phyloP scores from a whole-genome alignment of 1,140 invertebrate species.

The Bicyclus anynana region DNA sequence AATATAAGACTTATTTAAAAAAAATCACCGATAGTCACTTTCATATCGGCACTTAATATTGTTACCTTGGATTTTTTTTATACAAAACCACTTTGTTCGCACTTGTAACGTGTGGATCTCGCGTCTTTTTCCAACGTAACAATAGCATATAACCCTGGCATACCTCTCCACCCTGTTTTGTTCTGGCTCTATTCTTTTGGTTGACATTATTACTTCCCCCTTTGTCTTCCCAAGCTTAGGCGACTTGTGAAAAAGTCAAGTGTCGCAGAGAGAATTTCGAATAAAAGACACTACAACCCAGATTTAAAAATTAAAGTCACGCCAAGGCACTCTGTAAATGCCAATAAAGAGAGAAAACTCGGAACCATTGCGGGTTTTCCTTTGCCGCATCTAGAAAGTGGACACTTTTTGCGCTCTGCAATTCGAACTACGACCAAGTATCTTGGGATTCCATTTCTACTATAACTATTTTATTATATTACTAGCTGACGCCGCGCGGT shows the following conservation, averaged over 20 bases:
- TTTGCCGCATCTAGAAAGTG: slow-evolving; percentile 32
- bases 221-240: slow-evolving; percentile 44
- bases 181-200: slow-evolving; percentile 54
- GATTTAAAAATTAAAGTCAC: slow-evolving; percentile 30
- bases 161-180: slow-evolving; percentile 56
- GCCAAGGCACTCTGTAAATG: slow-evolving; percentile 12
- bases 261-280: slow-evolving; percentile 27
- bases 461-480: too few species aligned
- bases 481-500: too few species aligned
- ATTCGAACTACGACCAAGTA: too few species aligned
- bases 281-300: slow-evolving; percentile 28
- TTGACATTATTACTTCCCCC: slow-evolving; percentile 56
- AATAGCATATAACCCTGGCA: slow-evolving; percentile 47
- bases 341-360: slow-evolving; percentile 39
- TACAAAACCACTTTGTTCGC: neutral
- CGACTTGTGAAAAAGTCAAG: slow-evolving; percentile 39
- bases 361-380: slow-evolving; percentile 38
- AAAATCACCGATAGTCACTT: too few species aligned
- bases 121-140: slow-evolving; percentile 28
- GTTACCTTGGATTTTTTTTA: too few species aligned
- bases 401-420: slow-evolving; percentile 56
- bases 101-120: slow-evolving; percentile 4
- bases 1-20: too few species aligned
- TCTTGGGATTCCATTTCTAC: too few species aligned
- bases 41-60: too few species aligned